Evolutionary conservation across 2,113 vertebrate species (phyloP).

Genomic region (Festucalex cinctus): DNA sequence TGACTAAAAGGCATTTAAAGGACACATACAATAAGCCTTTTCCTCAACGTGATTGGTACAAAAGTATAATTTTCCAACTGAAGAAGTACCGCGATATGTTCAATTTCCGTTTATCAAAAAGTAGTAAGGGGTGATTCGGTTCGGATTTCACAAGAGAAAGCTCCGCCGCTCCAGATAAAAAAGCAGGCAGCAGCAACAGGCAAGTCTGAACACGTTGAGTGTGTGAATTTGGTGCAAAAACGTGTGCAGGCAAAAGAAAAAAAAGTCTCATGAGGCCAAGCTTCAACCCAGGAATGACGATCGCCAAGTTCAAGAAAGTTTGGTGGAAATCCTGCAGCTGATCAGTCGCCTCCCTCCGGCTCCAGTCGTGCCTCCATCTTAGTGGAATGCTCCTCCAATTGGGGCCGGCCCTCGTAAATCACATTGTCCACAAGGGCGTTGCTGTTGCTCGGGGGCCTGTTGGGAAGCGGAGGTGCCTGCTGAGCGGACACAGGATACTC

Average conservation of each 20-base stretch:
- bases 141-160: slow-evolving; percentile 15
- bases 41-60: slow-evolving; percentile 5
- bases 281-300: slow-evolving; percentile 28
- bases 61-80: slow-evolving; percentile 8
- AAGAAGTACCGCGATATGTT: slow-evolving; percentile 1
- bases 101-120: not conserved
- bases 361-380: slow-evolving; percentile 24
- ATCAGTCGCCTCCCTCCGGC: slow-evolving; percentile 50
- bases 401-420: slow-evolving; percentile 60
- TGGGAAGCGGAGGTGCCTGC: slow-evolving; percentile 70
- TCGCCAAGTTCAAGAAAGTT: slow-evolving; percentile 18
- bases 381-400: slow-evolving; percentile 19
- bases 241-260: not conserved
- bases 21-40: not conserved
- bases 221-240: slow-evolving; percentile 17
- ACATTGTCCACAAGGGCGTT: slow-evolving; percentile 60
- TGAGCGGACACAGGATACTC: slow-evolving; percentile 65
- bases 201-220: slow-evolving; percentile 17
- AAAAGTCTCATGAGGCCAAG: slow-evolving; percentile 1
- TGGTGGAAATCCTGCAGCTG: not conserved
- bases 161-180: slow-evolving; percentile 16
- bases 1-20: slow-evolving; percentile 18
- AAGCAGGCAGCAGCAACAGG: slow-evolving; percentile 9
- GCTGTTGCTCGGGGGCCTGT: slow-evolving; percentile 25
- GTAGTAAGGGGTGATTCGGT: not conserved